A percentile compares a stretch with the other conserved stretches of the same genome.
phyloP scores from a whole-genome alignment of 2,113 vertebrate genomes.

The Plecturocebus donacophilus region DNA sequence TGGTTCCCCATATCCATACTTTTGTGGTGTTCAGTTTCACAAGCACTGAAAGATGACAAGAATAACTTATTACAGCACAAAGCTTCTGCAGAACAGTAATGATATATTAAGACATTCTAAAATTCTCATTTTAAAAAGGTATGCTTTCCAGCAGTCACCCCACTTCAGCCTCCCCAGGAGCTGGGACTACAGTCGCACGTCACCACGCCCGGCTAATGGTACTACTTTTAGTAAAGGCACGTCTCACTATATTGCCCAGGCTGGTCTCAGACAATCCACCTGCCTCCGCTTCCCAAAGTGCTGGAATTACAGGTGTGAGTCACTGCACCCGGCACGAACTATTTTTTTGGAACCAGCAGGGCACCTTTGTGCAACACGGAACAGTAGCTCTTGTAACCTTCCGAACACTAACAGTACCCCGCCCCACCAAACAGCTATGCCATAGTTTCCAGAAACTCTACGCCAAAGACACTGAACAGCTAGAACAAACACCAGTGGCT shows the following conservation, averaged over 20 bases:
- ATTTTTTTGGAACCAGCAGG: neutral
- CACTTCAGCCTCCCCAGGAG: no score
- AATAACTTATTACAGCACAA: neutral
- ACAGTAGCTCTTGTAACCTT: neutral
- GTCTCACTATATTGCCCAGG: no score
- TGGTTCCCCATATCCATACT: constrained; percentile 96
- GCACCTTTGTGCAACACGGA: neutral
- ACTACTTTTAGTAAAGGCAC: no score
- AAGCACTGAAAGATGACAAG: constrained; percentile 69
- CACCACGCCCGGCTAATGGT: no score
- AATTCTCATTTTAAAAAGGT: neutral
- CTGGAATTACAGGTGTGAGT: no score
- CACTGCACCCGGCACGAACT: no score
- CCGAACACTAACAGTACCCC: accelerated
- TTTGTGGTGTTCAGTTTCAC: constrained; percentile 84
- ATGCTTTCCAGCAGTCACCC: no score
- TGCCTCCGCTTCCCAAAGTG: no score
- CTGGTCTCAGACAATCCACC: no score
- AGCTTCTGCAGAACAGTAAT: neutral
- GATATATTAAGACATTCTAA: neutral
- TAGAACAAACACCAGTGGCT: neutral
- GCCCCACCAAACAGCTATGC: neutral
- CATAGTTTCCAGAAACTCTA: neutral
- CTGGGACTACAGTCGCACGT: no score
- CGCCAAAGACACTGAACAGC: neutral